A percentile compares a stretch with the other conserved stretches of the same genome.
Conservation (phyloP, 2,797 vertebrate species). For the Phalloptychus januarius region DNA sequence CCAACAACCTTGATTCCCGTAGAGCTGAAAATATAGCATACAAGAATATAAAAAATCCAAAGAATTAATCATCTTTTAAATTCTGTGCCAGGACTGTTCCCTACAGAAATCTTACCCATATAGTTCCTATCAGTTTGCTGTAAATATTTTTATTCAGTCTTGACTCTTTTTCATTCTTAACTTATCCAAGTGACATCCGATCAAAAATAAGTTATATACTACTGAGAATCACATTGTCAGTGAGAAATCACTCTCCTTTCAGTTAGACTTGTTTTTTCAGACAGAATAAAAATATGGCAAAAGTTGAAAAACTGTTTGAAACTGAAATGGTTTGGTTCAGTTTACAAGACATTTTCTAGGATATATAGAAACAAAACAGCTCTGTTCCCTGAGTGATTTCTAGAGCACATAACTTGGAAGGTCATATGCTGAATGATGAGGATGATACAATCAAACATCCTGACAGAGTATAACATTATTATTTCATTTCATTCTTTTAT, state of each 20-base stretch:
- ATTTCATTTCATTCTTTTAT: too few relatives aligned
- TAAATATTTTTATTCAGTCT: not conserved
- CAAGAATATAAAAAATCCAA: not conserved
- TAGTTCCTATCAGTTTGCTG: not conserved
- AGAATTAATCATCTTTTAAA: not conserved
- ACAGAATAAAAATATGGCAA: not conserved
- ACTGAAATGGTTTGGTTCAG: not conserved
- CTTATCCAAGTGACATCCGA: not conserved
- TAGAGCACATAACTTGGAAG: not conserved
- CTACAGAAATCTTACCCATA: not conserved
- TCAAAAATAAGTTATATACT: not conserved
- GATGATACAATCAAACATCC: not conserved
- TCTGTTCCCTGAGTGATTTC: not conserved
- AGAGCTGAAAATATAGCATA: not conserved
- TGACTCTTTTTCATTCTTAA: not conserved
- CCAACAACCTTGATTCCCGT: not conserved
- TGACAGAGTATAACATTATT: not conserved
- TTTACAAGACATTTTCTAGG: not conserved
- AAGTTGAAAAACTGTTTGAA: not conserved
- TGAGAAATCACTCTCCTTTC: not conserved
- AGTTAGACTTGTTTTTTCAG: not conserved
- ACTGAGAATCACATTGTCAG: not conserved
- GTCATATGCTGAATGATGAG: not conserved
- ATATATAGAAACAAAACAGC: not conserved
- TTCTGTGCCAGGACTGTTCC: not conserved